Evolutionary conservation across 1,140 invertebrate species (phyloP).

Genomic region (Lutraria rhynchaena): DNA sequence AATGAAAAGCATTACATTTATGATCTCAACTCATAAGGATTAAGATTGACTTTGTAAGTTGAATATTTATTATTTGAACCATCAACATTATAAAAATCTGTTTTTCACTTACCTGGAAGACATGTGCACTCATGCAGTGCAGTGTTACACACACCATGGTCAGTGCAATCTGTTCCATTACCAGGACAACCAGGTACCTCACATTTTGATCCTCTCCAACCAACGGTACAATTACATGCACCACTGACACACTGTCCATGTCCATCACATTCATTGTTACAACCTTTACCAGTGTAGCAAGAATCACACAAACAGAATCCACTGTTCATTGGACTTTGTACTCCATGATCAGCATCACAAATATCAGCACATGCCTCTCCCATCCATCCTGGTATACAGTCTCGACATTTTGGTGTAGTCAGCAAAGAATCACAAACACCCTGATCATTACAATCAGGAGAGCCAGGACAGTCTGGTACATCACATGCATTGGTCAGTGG

Average conservation of each 20-base stretch:
- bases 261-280: conserved; percentile 62
- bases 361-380: conserved; percentile 62
- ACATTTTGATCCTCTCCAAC: conserved; percentile 66
- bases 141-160: conserved; percentile 68
- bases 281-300: conserved; percentile 63
- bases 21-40: no score
- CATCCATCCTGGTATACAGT: conserved; percentile 66
- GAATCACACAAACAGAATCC: conserved; percentile 58
- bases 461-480: conserved; percentile 67
- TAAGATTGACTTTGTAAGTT: no score
- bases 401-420: conserved; percentile 58
- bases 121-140: conserved; percentile 66
- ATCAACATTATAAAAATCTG: no score
- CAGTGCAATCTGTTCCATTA: conserved; percentile 58
- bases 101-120: conserved; percentile 60
- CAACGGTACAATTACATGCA: conserved; percentile 60
- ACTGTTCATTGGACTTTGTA: conserved; percentile 59
- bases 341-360: conserved; percentile 63
- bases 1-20: no score
- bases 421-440: conserved; percentile 61
- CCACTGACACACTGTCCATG: conserved; percentile 57
- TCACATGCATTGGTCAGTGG: conserved; percentile 58
- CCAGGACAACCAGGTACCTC: conserved; percentile 69
- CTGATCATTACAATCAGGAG: conserved; percentile 63
- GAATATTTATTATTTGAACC: no score